These are phyloP conservation scores for Axinella damicornis DNA, from an alignment of 37 sponge, comb jelly and placozoan species.

Conservation along the genomic window DNA sequence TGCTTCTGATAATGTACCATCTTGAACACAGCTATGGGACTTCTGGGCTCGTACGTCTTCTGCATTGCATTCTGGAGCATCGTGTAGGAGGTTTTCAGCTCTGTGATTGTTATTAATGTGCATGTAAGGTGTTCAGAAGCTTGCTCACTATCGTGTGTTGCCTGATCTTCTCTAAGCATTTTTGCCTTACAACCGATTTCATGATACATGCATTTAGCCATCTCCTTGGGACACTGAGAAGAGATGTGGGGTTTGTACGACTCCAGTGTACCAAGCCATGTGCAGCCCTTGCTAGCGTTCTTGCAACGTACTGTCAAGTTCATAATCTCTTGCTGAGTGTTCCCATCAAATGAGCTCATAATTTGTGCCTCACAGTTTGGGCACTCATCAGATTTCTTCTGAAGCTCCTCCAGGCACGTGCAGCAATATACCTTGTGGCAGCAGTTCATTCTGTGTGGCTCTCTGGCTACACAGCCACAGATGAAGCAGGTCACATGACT, in stretches of 20 bases:
- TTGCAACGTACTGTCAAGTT: conserved; percentile 5
- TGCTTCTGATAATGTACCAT: no score
- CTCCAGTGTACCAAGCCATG: conserved; percentile 19
- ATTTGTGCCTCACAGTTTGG: conserved; percentile 13
- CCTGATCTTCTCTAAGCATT: background rate
- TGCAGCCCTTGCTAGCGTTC: conserved; percentile 6
- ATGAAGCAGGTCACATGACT: conserved; percentile 18
- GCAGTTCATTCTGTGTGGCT: conserved; percentile 24
- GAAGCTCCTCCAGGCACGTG: background rate
- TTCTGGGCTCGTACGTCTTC: no score
- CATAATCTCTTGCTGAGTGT: conserved; percentile 8
- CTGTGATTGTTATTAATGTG: background rate
- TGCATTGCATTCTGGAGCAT: no score
- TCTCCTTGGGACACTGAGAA: background rate
- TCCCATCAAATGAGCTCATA: conserved; percentile 1
- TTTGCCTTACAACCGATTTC: conserved; percentile 4
- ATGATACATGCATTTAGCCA: background rate
- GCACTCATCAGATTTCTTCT: background rate
- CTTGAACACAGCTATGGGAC: no score
- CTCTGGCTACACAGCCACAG: background rate
- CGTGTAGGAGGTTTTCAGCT: background rate
- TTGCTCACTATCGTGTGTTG: background rate
- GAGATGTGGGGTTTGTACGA: background rate
- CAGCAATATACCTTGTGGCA: conserved; percentile 34
- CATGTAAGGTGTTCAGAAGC: background rate